Conservation (phyloP, 2,888 invertebrate species). For the Synanthedon vespiformis region DNA sequence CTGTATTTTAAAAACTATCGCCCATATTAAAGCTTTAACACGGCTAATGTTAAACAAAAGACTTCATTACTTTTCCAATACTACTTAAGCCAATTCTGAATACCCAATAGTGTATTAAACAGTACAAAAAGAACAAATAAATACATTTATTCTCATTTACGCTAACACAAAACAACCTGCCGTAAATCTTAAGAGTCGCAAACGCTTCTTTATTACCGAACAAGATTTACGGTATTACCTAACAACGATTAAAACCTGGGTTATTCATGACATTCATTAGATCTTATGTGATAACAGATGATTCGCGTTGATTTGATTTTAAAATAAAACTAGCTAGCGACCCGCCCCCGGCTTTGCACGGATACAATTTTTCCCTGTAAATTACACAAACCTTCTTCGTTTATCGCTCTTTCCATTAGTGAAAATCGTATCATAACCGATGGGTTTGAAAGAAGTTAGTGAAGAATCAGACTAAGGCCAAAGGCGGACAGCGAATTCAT, state of each 20-base stretch:
- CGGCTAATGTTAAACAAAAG: constrained; percentile 22
- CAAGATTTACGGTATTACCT: constrained; percentile 27
- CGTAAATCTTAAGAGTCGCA: constrained; percentile 34
- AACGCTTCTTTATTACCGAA: constrained; percentile 31
- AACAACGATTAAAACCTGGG: constrained; percentile 6
- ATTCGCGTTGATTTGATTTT: no score
- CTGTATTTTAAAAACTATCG: no score
- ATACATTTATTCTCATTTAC: constrained; percentile 19
- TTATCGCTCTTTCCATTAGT: no score
- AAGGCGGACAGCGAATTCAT: no score
- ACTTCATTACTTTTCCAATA: constrained; percentile 36
- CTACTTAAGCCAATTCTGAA: constrained; percentile 24
- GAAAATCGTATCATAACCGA: no score
- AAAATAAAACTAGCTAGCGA: no score
- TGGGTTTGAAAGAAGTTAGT: no score
- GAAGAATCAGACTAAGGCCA: no score
- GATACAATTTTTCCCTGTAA: no score
- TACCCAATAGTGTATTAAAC: constrained; percentile 36
- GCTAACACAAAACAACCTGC: constrained; percentile 35
- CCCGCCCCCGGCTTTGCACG: no score
- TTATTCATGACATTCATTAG: background rate
- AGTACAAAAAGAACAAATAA: constrained; percentile 46
- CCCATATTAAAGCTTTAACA: background rate
- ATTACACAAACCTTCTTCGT: no score
- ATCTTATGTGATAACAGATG: no score